Evolutionary conservation across 2,797 vertebrate species (phyloP).

Genomic region (Chrosomus eos): DNA sequence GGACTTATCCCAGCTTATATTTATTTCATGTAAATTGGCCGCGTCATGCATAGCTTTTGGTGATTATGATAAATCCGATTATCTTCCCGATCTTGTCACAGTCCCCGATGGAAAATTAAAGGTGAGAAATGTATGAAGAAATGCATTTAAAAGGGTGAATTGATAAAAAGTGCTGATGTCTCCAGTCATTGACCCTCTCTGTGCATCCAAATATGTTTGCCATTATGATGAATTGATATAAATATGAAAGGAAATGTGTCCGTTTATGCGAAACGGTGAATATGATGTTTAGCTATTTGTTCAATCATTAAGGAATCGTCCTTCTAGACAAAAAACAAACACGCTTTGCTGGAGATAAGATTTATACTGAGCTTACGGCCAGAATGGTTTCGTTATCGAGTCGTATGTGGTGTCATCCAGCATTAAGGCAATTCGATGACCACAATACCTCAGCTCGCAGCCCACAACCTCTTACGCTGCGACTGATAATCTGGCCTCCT

Average conservation of each 20-base stretch:
- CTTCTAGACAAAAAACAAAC: constrained; percentile 37
- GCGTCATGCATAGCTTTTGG: constrained; percentile 71
- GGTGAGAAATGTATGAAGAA: constrained; percentile 75
- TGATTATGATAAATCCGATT: constrained; percentile 84
- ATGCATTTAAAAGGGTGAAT: constrained; percentile 77
- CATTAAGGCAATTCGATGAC: constrained; percentile 22
- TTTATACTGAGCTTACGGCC: constrained; percentile 11
- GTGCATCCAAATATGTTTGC: constrained; percentile 29
- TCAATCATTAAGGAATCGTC: constrained; percentile 41
- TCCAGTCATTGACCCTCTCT: constrained; percentile 39
- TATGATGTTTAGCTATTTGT: constrained; percentile 40
- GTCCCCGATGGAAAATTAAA: constrained; percentile 79
- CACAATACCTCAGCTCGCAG: constrained; percentile 11
- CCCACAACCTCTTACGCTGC: not conserved
- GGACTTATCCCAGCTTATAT: constrained; percentile 76
- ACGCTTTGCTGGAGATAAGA: constrained; percentile 9
- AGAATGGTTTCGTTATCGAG: constrained; percentile 2
- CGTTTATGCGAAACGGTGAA: constrained; percentile 22
- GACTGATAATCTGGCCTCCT: not conserved
- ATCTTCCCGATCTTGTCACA: constrained; percentile 82
- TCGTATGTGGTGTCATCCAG: constrained; percentile 3
- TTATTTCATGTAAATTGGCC: constrained; percentile 77
- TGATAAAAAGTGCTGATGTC: constrained; percentile 70
- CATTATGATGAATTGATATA: constrained; percentile 39
- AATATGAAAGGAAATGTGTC: constrained; percentile 18